phyloP scores from a whole-genome alignment of 2,797 vertebrate genomes.

The Melanotaenia boesemani region DNA sequence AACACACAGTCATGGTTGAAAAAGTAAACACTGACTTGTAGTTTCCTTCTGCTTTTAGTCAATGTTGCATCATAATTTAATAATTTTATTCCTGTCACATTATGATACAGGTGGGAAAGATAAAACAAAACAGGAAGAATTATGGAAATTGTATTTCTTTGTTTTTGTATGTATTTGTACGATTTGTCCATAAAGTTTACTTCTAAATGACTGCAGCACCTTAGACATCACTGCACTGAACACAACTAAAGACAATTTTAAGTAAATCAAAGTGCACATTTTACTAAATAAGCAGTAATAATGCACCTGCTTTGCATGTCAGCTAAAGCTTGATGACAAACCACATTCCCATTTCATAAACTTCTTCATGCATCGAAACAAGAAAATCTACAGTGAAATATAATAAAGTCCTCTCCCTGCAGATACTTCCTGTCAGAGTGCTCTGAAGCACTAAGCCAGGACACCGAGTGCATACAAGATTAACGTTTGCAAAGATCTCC shows the following conservation, averaged over 20 bases:
- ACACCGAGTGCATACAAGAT: constrained; percentile 50
- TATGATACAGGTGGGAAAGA: neutral
- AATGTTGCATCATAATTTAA: too few species aligned
- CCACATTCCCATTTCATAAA: constrained; percentile 14
- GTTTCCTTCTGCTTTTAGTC: neutral
- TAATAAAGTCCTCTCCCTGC: constrained; percentile 52
- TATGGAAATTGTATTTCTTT: too few species aligned
- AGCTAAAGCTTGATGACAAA: constrained; percentile 12
- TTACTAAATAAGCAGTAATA: neutral
- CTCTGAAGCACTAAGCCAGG: constrained; percentile 50
- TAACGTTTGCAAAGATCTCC: constrained; percentile 65
- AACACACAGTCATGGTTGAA: neutral
- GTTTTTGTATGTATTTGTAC: neutral
- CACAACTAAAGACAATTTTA: neutral
- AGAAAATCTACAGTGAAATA: constrained; percentile 52
- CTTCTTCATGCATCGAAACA: constrained; percentile 14
- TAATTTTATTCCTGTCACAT: too few species aligned
- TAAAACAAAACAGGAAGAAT: neutral
- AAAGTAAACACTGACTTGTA: neutral
- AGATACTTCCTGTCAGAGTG: constrained; percentile 60
- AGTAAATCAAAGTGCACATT: neutral
- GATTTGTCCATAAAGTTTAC: too few species aligned
- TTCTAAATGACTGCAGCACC: neutral
- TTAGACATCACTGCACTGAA: neutral
- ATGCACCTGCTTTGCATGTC: neutral